Base-by-base conservation (phyloP, 1,140 invertebrate genomes). In the Caerostris darwini region DNA sequence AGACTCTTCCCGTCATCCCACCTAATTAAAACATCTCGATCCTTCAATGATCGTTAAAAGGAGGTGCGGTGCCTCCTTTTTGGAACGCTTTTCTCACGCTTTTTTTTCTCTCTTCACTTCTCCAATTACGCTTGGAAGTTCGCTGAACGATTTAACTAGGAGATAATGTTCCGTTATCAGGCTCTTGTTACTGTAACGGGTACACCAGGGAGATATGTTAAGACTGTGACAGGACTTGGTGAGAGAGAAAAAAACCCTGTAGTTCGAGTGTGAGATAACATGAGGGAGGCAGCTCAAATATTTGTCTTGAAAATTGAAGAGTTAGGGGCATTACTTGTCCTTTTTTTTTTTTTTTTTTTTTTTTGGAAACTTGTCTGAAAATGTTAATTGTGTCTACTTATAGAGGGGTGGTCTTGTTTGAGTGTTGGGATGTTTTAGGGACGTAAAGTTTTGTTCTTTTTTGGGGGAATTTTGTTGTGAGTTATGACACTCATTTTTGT, bases 121-220 rank as follows among this genome's bases (percentile, higher is more conserved):
- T 85, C 83, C 83, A 85, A 85, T 85, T 85, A 85, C 57, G n/a
- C 17, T 67, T 85, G 83, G 83, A 85, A 85, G 83, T 85, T 85
- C 83, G 83, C 83, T 85, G 83, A 85, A 85, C 83, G 83, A 57
- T 85, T 85, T 85, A 85, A 85, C 83, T 58, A 85, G 83, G 83
- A 59, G 54, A 85, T 57, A 85, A 85, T 85, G 83, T 59, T 58
- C 56, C 83, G 54, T 85, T 85, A 57, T 58, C 56, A 19, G 17
- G 83, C 56, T 85, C 54, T 54, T 34, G 83, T 85, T 85, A 85
- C 83, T 56, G 83, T 19, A 56, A 34, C 53, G 7, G 71, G 71
- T 81, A 81, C 12, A 34, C 58, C 56, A 34, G 10, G 54, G 57
- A 83, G 53, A 58, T 83, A 58, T 83, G 82, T 83, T 83, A 6